A percentile compares a stretch with the other conserved stretches of the same genome.
Conservation (phyloP, 2,113 vertebrate species). For the Leptobrachium ailaonicum region DNA sequence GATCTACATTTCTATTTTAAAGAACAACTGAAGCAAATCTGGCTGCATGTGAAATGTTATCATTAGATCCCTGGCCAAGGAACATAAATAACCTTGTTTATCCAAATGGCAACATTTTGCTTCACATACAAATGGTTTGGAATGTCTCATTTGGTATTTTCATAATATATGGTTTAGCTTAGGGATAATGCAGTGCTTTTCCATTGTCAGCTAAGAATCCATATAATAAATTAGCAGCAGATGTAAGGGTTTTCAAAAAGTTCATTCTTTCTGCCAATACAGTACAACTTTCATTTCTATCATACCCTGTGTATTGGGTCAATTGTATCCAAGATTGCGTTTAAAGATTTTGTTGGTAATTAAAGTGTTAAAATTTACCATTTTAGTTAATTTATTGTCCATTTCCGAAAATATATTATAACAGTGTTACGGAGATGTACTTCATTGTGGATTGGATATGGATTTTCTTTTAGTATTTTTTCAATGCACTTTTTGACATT, state of each 20-base stretch:
- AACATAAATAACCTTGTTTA: conserved; percentile 35
- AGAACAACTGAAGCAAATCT: conserved; percentile 13
- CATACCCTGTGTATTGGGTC: no score
- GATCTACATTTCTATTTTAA: conserved; percentile 9
- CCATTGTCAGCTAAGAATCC: conserved; percentile 22
- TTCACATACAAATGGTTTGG: conserved; percentile 34
- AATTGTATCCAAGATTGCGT: no score
- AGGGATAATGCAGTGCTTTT: background rate
- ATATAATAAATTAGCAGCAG: conserved; percentile 40
- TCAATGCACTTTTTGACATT: no score
- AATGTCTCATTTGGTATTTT: conserved; percentile 24
- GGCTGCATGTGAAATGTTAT: conserved; percentile 12
- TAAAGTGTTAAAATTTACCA: no score
- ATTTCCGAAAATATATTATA: no score
- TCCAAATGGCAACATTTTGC: conserved; percentile 34
- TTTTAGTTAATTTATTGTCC: no score
- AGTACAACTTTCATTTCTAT: background rate
- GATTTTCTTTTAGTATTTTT: no score
- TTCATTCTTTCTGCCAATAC: background rate
- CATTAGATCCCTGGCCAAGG: conserved; percentile 32
- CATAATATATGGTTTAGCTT: conserved; percentile 40
- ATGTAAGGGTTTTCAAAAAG: conserved; percentile 23
- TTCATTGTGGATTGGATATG: no score
- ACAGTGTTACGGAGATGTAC: no score
- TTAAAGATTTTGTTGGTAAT: no score